phyloP scores from a whole-genome alignment of 1,140 invertebrate species.

The Carposina sasakii region DNA sequence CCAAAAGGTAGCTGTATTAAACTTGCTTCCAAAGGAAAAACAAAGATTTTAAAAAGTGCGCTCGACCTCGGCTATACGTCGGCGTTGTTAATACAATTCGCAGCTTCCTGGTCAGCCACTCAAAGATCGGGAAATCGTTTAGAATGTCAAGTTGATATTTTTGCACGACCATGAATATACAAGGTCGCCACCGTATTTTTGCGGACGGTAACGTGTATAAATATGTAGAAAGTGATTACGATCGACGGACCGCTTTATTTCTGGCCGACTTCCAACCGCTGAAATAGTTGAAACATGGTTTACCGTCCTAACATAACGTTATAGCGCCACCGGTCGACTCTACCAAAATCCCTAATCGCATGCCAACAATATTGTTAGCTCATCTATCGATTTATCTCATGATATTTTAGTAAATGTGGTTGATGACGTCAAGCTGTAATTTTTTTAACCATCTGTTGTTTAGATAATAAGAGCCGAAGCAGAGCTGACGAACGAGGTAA shows the following conservation, averaged over 20 bases:
- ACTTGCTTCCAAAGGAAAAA: no score
- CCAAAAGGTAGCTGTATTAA: no score
- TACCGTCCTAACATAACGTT: no score
- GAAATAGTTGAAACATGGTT: conserved; percentile 22
- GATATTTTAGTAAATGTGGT: no score
- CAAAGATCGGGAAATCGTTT: conserved; percentile 63
- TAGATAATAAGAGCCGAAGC: no score
- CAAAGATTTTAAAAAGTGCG: conserved; percentile 19
- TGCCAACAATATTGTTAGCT: no score
- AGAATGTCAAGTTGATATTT: conserved; percentile 70
- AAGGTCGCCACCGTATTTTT: conserved; percentile 57
- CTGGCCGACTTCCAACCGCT: conserved; percentile 45
- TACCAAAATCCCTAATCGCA: no score
- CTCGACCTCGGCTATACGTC: conserved; percentile 44
- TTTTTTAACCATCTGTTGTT: no score
- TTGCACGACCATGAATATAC: conserved; percentile 62
- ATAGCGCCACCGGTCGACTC: no score
- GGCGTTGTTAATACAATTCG: conserved; percentile 52
- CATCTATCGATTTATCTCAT: no score
- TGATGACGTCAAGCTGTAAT: no score
- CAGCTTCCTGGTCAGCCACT: conserved; percentile 64
- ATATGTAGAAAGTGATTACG: conserved; percentile 62
- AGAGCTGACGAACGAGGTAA: no score
- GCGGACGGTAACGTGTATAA: conserved; percentile 47
- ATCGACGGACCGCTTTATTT: conserved; percentile 42